Evolutionary conservation across 2,888 invertebrate species (phyloP), one percentile per base, ranked within the genome.

Genomic region (Xylocampa areola): DNA sequence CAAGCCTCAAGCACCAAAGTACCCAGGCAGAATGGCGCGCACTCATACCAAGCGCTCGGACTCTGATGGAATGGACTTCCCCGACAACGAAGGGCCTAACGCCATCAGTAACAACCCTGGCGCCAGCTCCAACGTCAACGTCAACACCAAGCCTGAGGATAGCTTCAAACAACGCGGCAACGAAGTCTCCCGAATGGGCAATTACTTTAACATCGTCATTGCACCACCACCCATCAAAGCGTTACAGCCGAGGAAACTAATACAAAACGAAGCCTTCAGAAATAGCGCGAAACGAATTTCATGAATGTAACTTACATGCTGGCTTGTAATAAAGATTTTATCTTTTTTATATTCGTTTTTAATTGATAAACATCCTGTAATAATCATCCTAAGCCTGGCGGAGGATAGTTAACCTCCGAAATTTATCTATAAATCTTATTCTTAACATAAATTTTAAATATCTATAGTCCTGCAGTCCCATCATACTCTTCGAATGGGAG

Each of bases 201-300:
- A 94, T 77, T 94, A 93, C 69, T 94, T 93, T 66, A 92, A 93
- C 62, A 93, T 93, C 16, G 93, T 94, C 23, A 94, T 94, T 37
- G 93, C 93, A 0, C 93, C 93, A 1, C 93, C 93, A 1, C 93
- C 92, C 1, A 91, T 93, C 33, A 91, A 91, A 70, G 84, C 92
- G 2, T 55, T 92, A 8, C 92, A 91, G 48, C 91, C 93, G 1
- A 82, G 93, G 43, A 92, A 93, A 77, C 67, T 89, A 41, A 19
- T 91, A 17, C 80, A 84, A 32, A 82, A 73, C 23, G 88, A 88
- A 10, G 68, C 50, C 7, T 86, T 80, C 45, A 77, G 80, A 66
- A 49, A 77, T 39, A 41, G 75, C 3, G 52, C 74, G 14, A 90
- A 89, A 75, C 76, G 80, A 71, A 73, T 77, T 17, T 79, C 58